These are phyloP conservation scores for Ptilodon capucinus DNA, from an alignment of 2,888 invertebrate species.

Conservation along the genomic window DNA sequence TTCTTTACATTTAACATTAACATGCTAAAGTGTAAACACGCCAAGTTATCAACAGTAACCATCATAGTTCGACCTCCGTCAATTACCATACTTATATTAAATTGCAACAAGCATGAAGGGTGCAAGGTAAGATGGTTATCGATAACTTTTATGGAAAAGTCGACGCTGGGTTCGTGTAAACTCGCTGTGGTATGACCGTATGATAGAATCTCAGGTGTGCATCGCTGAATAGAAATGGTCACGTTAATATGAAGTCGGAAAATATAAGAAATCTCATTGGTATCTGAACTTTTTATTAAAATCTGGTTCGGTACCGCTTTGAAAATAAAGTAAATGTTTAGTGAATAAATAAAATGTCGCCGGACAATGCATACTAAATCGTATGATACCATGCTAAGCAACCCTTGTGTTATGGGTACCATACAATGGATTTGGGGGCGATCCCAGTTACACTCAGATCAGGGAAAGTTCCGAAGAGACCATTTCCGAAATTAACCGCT, in stretches of 20 bases:
- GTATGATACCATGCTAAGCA: too few species aligned
- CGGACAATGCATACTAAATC: too few species aligned
- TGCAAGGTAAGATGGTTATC: constrained; percentile 10
- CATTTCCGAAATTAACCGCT: too few species aligned
- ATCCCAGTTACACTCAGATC: too few species aligned
- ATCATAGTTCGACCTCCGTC: constrained; percentile 19
- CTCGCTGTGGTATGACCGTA: background rate
- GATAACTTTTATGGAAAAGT: constrained; percentile 16
- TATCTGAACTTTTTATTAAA: background rate
- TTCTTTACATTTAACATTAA: constrained; percentile 22
- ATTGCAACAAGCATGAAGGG: constrained; percentile 1
- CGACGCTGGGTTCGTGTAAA: constrained; percentile 8
- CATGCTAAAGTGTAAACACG: constrained; percentile 31
- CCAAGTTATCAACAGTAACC: constrained; percentile 17
- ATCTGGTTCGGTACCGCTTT: too few species aligned
- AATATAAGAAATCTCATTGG: background rate
- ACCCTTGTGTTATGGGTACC: too few species aligned
- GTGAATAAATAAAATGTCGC: too few species aligned
- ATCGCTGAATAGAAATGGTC: background rate
- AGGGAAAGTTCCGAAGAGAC: too few species aligned
- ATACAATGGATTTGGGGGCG: too few species aligned
- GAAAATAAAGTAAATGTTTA: too few species aligned
- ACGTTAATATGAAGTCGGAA: background rate
- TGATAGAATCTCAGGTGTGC: background rate
- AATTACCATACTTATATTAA: constrained; percentile 8